phyloP scores from a whole-genome alignment of 2,888 invertebrate species.

The Scaeva pyrastri region DNA sequence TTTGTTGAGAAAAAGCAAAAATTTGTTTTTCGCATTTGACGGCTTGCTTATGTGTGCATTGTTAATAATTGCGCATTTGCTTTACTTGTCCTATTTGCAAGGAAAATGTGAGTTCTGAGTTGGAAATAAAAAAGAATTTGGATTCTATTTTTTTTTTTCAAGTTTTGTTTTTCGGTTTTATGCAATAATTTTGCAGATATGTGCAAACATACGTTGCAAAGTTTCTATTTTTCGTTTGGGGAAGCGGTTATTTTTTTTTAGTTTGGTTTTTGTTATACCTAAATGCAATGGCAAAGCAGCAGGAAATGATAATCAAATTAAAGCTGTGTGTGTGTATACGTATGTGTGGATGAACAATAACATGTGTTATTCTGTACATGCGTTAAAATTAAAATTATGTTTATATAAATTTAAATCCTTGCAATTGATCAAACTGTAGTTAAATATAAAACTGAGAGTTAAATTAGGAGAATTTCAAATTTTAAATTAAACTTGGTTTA shows the following conservation, averaged over 20 bases:
- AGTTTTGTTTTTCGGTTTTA: slow-evolving; percentile 17
- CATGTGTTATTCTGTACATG: not conserved
- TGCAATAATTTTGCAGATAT: slow-evolving; percentile 65
- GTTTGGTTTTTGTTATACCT: not conserved
- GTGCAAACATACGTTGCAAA: slow-evolving; percentile 30
- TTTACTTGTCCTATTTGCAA: slow-evolving; percentile 75
- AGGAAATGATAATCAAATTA: slow-evolving; percentile 22
- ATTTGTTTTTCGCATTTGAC: slow-evolving; percentile 48
- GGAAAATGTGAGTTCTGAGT: slow-evolving; percentile 46
- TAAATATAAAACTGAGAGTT: not conserved
- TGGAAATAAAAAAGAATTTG: slow-evolving; percentile 30
- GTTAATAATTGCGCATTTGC: slow-evolving; percentile 75
- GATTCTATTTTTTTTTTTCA: slow-evolving; percentile 18
- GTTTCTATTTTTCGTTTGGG: slow-evolving; percentile 39
- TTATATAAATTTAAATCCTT: not conserved
- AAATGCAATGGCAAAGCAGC: slow-evolving; percentile 13
- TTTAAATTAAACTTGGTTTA: too few relatives aligned
- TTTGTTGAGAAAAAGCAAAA: slow-evolving; percentile 49
- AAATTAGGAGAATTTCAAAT: too few relatives aligned
- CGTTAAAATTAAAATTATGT: not conserved
- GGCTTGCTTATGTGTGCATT: slow-evolving; percentile 60
- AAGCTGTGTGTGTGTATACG: not conserved
- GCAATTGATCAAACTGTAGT: not conserved
- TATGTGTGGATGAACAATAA: not conserved
- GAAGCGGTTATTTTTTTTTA: slow-evolving; percentile 1